phyloP scores from a whole-genome alignment of 2,888 invertebrate genomes.

The Ctena decussata region DNA sequence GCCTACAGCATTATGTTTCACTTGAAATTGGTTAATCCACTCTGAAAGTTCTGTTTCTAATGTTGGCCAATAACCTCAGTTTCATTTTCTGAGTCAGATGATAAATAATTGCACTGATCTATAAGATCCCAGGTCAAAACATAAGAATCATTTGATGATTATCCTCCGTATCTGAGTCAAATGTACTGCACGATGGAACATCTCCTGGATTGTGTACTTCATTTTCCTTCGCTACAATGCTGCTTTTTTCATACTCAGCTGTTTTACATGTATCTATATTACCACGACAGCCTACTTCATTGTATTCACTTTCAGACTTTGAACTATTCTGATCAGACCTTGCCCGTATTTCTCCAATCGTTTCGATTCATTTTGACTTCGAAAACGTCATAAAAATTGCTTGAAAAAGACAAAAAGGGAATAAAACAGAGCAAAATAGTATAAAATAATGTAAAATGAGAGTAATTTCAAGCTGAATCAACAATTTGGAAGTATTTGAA shows the following conservation, averaged over 20 bases:
- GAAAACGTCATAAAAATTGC: too few relatives aligned
- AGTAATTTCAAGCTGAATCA: too few relatives aligned
- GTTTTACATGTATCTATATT: not conserved
- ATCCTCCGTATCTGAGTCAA: not conserved
- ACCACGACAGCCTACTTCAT: not conserved
- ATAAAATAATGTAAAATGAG: too few relatives aligned
- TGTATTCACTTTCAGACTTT: not conserved
- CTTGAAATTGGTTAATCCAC: not conserved
- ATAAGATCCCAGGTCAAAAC: not conserved
- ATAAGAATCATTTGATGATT: not conserved
- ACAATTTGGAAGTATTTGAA: too few relatives aligned
- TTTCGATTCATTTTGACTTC: too few relatives aligned
- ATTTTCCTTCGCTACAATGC: not conserved
- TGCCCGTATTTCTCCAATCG: not conserved
- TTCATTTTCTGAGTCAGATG: not conserved
- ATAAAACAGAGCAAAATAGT: too few relatives aligned
- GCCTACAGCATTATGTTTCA: constrained; percentile 10
- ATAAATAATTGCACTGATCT: not conserved
- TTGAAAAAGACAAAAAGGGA: too few relatives aligned
- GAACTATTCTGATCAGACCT: not conserved
- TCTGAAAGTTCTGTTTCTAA: not conserved
- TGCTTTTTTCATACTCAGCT: not conserved
- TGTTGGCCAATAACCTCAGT: not conserved
- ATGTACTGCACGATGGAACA: not conserved
- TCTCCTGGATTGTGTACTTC: not conserved